phyloP scores from a whole-genome alignment of 2,797 vertebrate genomes.

The Lagodon rhomboides region DNA sequence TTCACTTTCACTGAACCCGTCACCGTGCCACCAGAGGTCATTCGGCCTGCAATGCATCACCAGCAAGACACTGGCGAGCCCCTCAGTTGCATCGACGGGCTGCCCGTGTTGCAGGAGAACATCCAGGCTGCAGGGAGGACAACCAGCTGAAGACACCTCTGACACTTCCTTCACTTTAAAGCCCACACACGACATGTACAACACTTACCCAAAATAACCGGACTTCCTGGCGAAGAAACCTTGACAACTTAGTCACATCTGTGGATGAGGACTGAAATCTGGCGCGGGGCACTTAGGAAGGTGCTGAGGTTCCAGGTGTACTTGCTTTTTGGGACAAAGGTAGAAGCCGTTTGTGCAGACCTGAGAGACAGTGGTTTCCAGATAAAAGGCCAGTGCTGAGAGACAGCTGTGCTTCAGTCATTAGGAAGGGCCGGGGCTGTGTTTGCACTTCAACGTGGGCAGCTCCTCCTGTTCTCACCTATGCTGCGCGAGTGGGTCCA shows the following conservation, averaged over 20 bases:
- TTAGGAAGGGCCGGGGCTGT: conserved; percentile 58
- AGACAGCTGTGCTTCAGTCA: conserved; percentile 56
- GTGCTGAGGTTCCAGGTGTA: conserved; percentile 66
- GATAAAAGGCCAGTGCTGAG: conserved; percentile 54
- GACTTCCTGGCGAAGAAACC: conserved; percentile 74
- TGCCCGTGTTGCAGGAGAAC: conserved; percentile 20
- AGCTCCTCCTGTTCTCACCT: conserved; percentile 55
- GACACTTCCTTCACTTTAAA: not conserved
- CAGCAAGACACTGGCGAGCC: not conserved
- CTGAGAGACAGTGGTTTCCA: conserved; percentile 69
- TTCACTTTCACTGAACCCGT: conserved; percentile 31
- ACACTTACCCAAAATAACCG: conserved; percentile 77
- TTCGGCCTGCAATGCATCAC: conserved; percentile 21
- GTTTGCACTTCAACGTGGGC: conserved; percentile 28
- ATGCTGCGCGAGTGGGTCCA: conserved; percentile 61
- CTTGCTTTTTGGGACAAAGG: conserved; percentile 66
- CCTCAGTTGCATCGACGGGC: not conserved
- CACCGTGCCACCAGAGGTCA: conserved; percentile 16
- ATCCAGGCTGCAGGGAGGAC: conserved; percentile 13
- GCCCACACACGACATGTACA: conserved; percentile 13
- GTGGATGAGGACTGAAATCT: conserved; percentile 60
- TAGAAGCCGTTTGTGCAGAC: conserved; percentile 77
- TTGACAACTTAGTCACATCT: conserved; percentile 73
- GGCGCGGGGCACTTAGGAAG: conserved; percentile 71
- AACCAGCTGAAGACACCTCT: not conserved